Evolutionary conservation across 2,888 invertebrate genomes (phyloP).

Genomic region (Malthinus flaveolus): DNA sequence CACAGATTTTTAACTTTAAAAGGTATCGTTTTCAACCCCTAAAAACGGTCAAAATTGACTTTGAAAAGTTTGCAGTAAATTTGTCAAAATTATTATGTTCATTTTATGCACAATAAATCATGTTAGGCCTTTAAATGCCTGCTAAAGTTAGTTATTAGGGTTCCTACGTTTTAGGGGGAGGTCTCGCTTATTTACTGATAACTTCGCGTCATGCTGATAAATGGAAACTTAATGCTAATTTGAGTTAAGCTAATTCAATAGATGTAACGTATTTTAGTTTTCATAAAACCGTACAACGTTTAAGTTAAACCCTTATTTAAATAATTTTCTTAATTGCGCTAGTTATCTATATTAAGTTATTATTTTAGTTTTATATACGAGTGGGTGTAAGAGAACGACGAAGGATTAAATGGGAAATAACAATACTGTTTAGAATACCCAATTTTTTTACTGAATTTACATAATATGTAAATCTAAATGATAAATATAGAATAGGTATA

Average conservation of each 20-base stretch:
- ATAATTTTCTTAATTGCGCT: too few relatives aligned
- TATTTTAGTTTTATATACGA: too few relatives aligned
- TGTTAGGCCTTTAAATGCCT: conserved; percentile 37
- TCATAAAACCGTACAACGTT: neutral
- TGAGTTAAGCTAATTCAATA: conserved; percentile 51
- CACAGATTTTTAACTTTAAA: neutral
- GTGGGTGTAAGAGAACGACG: too few relatives aligned
- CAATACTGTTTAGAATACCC: too few relatives aligned
- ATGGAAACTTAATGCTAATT: conserved; percentile 55
- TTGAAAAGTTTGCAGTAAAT: conserved; percentile 34
- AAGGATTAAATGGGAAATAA: too few relatives aligned
- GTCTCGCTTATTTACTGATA: conserved; percentile 54
- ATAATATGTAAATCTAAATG: too few relatives aligned
- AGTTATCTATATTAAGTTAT: too few relatives aligned
- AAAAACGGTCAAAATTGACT: conserved; percentile 10
- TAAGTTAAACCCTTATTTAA: too few relatives aligned
- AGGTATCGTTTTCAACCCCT: conserved; percentile 2
- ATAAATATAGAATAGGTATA: too few relatives aligned
- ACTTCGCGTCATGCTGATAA: conserved; percentile 54
- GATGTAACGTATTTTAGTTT: conserved; percentile 29
- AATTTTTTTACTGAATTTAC: too few relatives aligned
- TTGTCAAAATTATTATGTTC: conserved; percentile 43
- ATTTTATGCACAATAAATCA: conserved; percentile 45
- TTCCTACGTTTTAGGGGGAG: conserved; percentile 40
- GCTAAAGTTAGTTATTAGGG: conserved; percentile 34